Evolutionary conservation across 2,888 invertebrate species (phyloP).

Genomic region (Tetramorium bicarinatum): DNA sequence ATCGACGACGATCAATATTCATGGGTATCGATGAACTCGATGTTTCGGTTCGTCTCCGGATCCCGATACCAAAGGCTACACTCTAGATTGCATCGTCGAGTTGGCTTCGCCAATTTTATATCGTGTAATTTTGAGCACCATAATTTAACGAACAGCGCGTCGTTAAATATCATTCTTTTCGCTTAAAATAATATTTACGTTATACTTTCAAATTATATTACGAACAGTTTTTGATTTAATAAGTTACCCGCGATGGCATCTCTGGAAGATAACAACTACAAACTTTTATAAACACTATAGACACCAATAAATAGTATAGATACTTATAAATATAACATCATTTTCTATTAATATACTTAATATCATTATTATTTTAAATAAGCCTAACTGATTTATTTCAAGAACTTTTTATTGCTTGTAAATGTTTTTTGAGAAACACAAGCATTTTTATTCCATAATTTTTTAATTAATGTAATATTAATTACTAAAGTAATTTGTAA

Average conservation of each 20-base stretch:
- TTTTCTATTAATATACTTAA: neutral
- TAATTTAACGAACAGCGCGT: constrained; percentile 36
- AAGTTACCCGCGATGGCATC: neutral
- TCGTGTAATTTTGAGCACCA: constrained; percentile 68
- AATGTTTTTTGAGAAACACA: neutral
- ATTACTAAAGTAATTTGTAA: neutral
- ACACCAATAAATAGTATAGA: neutral
- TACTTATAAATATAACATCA: neutral
- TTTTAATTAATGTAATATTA: constrained; percentile 26
- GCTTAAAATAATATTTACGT: neutral
- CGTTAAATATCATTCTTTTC: constrained; percentile 1
- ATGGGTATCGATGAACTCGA: constrained; percentile 53
- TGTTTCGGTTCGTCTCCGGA: constrained; percentile 70
- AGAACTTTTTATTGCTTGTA: neutral
- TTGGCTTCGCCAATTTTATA: constrained; percentile 56
- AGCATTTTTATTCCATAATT: neutral
- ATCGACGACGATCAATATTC: constrained; percentile 74
- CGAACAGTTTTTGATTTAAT: neutral
- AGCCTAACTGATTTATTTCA: neutral
- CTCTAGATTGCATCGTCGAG: constrained; percentile 62
- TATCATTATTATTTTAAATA: neutral
- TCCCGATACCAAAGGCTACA: constrained; percentile 67
- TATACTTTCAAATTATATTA: neutral
- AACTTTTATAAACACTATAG: neutral
- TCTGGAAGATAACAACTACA: neutral